phyloP scores from a whole-genome alignment of 2,113 vertebrate species.

The Lepisosteus osseus region DNA sequence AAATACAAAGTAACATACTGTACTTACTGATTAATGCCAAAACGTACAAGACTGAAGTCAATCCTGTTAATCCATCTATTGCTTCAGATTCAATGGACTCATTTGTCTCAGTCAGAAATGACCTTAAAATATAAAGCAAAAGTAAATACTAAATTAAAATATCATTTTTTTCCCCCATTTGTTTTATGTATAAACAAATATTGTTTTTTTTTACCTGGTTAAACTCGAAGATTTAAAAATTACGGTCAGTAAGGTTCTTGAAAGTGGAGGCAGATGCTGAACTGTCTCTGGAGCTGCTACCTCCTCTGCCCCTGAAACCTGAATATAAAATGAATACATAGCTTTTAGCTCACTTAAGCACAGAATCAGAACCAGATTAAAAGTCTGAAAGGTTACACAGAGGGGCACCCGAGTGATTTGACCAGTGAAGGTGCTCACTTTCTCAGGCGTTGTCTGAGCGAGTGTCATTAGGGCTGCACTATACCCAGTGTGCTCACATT shows the following conservation, averaged over 20 bases:
- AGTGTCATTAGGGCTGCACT: too few species aligned
- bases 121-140: constrained; percentile 56
- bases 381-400: neutral
- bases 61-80: constrained; percentile 69
- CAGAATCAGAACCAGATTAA: neutral
- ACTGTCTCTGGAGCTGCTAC: constrained; percentile 58
- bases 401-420: neutral
- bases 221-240: constrained; percentile 67
- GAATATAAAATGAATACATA: neutral
- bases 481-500: too few species aligned
- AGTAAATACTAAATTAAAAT: neutral
- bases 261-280: constrained; percentile 81
- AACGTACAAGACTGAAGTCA: constrained; percentile 68
- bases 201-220: constrained; percentile 66
- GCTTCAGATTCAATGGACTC: constrained; percentile 68
- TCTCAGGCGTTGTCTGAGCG: too few species aligned
- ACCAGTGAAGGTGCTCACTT: too few species aligned
- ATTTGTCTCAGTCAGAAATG: constrained; percentile 74
- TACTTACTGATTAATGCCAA: constrained; percentile 63
- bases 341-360: too few species aligned
- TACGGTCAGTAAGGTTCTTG: constrained; percentile 67
- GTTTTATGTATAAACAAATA: neutral
- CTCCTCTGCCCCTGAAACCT: constrained; percentile 63
- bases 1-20: too few species aligned
- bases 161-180: neutral